phyloP scores from a whole-genome alignment of 2,113 vertebrate genomes.

The Callaeas wilsoni region DNA sequence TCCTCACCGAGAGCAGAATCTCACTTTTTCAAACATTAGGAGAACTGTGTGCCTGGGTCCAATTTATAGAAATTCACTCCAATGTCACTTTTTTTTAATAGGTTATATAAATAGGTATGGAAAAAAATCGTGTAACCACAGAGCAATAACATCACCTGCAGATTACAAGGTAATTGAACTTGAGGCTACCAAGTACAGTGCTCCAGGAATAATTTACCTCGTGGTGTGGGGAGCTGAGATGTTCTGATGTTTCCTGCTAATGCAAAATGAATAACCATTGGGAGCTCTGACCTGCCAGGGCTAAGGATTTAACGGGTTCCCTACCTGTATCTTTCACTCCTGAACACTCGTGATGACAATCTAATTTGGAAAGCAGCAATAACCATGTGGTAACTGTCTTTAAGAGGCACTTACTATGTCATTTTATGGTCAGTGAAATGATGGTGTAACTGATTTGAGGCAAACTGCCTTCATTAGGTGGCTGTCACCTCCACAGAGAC shows the following conservation, averaged over 20 bases:
- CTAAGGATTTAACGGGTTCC: conserved; percentile 12
- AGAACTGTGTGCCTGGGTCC: conserved; percentile 3
- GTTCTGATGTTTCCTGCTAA: conserved; percentile 54
- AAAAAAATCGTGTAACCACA: conserved; percentile 20
- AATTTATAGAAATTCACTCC: conserved; percentile 51
- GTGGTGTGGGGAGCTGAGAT: conserved; percentile 20
- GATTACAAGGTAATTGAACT: conserved; percentile 71
- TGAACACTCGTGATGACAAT: conserved; percentile 15
- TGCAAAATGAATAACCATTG: conserved; percentile 58
- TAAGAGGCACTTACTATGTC: conserved; percentile 20
- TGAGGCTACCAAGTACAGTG: conserved; percentile 52
- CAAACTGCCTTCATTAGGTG: background rate
- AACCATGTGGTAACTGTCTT: conserved; percentile 39
- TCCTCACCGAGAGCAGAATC: background rate
- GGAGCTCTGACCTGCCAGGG: conserved; percentile 14
- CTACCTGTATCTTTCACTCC: conserved; percentile 25
- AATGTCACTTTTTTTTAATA: conserved; percentile 53
- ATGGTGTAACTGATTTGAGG: background rate
- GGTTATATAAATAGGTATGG: conserved; percentile 38
- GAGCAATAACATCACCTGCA: conserved; percentile 49
- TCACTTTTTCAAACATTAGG: background rate
- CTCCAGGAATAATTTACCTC: conserved; percentile 64
- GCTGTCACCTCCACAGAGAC: background rate
- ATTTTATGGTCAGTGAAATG: conserved; percentile 21
- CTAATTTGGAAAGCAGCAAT: conserved; percentile 49